Percentiles rank a stretch among this genome's conserved stretches.
Conservation (phyloP, 2,113 vertebrate genomes). For the Emydura subglobosa region DNA sequence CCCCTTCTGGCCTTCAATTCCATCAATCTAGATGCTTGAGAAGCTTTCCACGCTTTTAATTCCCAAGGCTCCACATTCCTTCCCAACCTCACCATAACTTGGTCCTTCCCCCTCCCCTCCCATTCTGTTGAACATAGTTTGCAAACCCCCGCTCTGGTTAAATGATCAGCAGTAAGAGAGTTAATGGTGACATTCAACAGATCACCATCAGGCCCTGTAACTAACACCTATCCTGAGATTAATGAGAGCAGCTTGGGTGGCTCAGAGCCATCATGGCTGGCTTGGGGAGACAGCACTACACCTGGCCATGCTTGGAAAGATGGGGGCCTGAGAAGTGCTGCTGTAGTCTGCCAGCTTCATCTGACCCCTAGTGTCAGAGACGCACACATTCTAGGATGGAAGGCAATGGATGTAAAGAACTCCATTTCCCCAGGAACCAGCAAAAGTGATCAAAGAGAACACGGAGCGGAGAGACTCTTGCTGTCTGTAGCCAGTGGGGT, state of each 20-base stretch:
- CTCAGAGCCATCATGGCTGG: neutral
- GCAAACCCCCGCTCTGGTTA: neutral
- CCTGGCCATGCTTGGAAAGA: neutral
- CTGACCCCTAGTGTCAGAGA: too few species aligned
- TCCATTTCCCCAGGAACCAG: neutral
- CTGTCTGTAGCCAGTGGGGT: neutral
- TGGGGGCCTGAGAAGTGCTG: neutral
- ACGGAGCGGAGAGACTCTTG: neutral
- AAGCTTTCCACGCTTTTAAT: neutral
- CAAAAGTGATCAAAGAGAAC: neutral
- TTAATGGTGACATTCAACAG: neutral
- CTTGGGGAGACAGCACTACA: neutral
- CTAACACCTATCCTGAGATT: neutral
- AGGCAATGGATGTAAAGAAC: neutral
- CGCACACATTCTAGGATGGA: neutral
- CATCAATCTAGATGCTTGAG: neutral
- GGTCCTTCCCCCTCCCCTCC: neutral
- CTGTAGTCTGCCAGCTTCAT: too few species aligned
- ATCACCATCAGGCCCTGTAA: neutral
- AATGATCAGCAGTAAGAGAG: neutral
- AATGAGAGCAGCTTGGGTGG: neutral
- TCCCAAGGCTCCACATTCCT: neutral
- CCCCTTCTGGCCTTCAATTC: too few species aligned
- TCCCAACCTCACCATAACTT: neutral
- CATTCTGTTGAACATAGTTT: neutral